Percentiles rank a stretch among this genome's conserved stretches.
phyloP scores from a whole-genome alignment of 2,797 vertebrate genomes.

The Brachymystax lenok region DNA sequence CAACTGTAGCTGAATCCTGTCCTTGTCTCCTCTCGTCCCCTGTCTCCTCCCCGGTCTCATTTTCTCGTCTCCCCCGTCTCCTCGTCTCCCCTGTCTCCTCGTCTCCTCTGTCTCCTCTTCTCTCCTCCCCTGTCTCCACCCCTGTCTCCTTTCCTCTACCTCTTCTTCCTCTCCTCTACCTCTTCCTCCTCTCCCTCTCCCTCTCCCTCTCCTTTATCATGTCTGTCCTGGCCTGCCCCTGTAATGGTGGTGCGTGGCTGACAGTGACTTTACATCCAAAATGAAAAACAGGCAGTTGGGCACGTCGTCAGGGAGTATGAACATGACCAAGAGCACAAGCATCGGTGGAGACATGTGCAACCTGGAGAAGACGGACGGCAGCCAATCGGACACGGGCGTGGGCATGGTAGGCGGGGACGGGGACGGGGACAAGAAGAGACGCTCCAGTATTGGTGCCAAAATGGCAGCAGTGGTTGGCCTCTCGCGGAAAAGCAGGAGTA shows the following conservation, averaged over 20 bases:
- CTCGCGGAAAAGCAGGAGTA: constrained; percentile 94
- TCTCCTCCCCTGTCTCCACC: neutral
- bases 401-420: constrained; percentile 82
- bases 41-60: constrained; percentile 26
- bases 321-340: constrained; percentile 98
- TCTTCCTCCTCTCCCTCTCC: constrained; percentile 3
- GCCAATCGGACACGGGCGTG: constrained; percentile 95
- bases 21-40: constrained; percentile 70
- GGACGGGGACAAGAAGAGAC: constrained; percentile 86
- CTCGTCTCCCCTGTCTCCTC: constrained; percentile 60
- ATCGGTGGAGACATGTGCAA: constrained; percentile 95
- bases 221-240: constrained; percentile 66
- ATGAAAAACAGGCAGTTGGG: constrained; percentile 99
- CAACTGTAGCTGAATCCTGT: constrained; percentile 85
- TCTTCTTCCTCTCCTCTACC: too few relatives aligned
- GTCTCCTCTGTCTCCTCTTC: constrained; percentile 55
- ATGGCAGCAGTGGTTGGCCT: constrained; percentile 98
- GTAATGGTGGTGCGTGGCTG: constrained; percentile 70
- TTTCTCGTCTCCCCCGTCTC: constrained; percentile 27
- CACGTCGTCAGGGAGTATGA: constrained; percentile 77
- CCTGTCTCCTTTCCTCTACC: constrained; percentile 30
- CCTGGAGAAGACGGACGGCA: constrained; percentile 94
- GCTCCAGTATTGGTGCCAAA: constrained; percentile 98
- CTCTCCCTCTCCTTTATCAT: constrained; percentile 51
- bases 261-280: constrained; percentile 99